These are phyloP conservation scores for Girardia tigrina DNA, from an alignment of 2,888 invertebrate genomes.

Conservation along the genomic window DNA sequence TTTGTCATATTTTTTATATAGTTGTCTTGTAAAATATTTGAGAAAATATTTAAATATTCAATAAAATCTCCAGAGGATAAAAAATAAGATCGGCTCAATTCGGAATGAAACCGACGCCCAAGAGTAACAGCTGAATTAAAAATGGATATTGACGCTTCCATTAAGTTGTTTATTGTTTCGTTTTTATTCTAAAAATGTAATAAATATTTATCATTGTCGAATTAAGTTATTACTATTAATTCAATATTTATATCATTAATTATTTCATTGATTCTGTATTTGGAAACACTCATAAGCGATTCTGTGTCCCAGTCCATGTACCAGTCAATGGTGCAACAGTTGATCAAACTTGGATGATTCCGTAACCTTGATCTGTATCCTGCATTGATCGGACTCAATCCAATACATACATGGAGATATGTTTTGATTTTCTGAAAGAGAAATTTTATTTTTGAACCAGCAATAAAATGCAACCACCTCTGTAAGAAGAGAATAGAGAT, in stretches of 20 bases:
- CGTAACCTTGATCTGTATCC: conserved; percentile 48
- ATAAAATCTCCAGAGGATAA: conserved; percentile 49
- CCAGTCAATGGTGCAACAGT: conserved; percentile 51
- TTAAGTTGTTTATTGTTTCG: neutral
- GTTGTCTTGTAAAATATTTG: conserved; percentile 44
- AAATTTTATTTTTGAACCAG: neutral
- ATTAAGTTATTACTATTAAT: neutral
- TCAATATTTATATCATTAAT: neutral
- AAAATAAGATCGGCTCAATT: conserved; percentile 46
- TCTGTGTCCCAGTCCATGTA: conserved; percentile 48
- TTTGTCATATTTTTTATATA: conserved; percentile 44
- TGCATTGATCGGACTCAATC: conserved; percentile 47
- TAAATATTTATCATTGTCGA: neutral
- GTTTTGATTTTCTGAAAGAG: conserved; percentile 42
- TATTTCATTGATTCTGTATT: conserved; percentile 36
- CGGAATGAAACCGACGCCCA: conserved; percentile 43
- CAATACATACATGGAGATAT: conserved; percentile 48
- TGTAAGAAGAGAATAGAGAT: conserved; percentile 47
- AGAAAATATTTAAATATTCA: conserved; percentile 47
- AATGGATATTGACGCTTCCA: neutral
- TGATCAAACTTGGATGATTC: conserved; percentile 49
- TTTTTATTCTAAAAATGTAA: neutral
- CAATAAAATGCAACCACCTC: conserved; percentile 38
- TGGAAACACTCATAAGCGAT: conserved; percentile 48
- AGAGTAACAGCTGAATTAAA: conserved; percentile 38